Evolutionary conservation across 2,888 invertebrate genomes (phyloP), one percentile per base, ranked within the genome.

Genomic region (Miltochrista miniata): DNA sequence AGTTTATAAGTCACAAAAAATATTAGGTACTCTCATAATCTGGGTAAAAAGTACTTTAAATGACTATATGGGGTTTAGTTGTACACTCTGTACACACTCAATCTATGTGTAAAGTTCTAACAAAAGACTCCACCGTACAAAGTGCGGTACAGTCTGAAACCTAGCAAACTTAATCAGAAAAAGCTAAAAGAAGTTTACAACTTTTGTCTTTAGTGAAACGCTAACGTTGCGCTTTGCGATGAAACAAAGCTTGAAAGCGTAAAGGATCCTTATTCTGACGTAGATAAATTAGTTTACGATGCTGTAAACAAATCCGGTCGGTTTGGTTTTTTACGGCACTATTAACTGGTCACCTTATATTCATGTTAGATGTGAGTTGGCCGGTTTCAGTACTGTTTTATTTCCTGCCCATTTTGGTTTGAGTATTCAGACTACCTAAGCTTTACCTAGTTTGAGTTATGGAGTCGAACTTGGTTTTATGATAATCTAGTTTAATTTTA

Each of bases 171-270:
- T 45, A 45, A 60, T 51, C 30, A 51, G 45, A 51, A 45, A 34
- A 40, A 58, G 50, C 44, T 52, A 50, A 53, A 49, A 52, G 50
- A 42, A 15, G 44, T 55, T 56, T 47, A 42, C 14, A 54, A 56
- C 35, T 50, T 54, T 45, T 45, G 39, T 50, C 29, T 12, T 51
- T 45, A 15, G 31, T 38, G 48, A 45, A 55, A 42, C 18, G 29
- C 15, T 30, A 48, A 42, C 39, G 40, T 45, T 45, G 50, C 45
- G 36, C 50, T 50, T 40, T 40, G 18, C n/a, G 40, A 13, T 10
- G 36, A 51, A 51, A 58, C 38, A 49, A 54, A 41, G 38, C 39
- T 53, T 53, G 12, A 45, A 54, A 41, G 8, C 30, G 42, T 48
- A 45, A 40, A 52, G 18, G 36, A 40, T 44, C 30, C 35, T 45